Evolutionary conservation across 2,113 vertebrate genomes (phyloP), one percentile per base, ranked within the genome.

Genomic region (Coturnix japonica): DNA sequence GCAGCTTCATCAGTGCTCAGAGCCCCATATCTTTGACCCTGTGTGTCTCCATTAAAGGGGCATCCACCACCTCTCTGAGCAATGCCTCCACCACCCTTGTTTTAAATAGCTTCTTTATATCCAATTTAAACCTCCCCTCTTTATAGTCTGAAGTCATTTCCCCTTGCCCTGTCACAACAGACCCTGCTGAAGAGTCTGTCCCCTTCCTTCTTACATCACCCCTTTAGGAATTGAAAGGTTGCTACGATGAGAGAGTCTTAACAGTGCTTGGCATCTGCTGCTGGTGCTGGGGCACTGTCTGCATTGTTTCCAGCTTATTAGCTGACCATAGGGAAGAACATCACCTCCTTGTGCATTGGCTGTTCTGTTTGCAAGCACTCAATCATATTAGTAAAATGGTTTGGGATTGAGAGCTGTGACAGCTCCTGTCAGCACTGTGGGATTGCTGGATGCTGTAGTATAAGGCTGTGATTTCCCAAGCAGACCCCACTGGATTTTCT

Each of bases 341-440:
- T 43, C 44, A 22, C 9, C 51, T 73, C 33, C 79, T 20, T 4
- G 31, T 9, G 60, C 70, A 11, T 14, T 60, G 41, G 61, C 83
- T n/a, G 30, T 6, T 66, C 56, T 26, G 7, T 9, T 23, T 53
- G 21, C 56, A 51, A 47, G 18, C 30, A 1, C 44, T 16, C 30
- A 31, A 2, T 33, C 67, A 3, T 1, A 4, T 5, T 11, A 3
- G 26, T 35, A 30, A 51, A 51, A 8, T 16, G 9, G 10, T 76
- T 44, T 4, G 66, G 71, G 87, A 5, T 6, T 31, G 4, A 51
- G n/a, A 80, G 54, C 76, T 30, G 53, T 9, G 46, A 39, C 41
- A 47, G 19, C 23, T 26, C 5, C 57, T 2, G 0, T 3, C 63
- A 31, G 60, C 39, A 13, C 47, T 0, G 4, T 7, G 22, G 3